A percentile compares a stretch with the other conserved stretches of the same genome.
phyloP scores from a whole-genome alignment of 1,140 invertebrate genomes.

The Seison nebaliae region DNA sequence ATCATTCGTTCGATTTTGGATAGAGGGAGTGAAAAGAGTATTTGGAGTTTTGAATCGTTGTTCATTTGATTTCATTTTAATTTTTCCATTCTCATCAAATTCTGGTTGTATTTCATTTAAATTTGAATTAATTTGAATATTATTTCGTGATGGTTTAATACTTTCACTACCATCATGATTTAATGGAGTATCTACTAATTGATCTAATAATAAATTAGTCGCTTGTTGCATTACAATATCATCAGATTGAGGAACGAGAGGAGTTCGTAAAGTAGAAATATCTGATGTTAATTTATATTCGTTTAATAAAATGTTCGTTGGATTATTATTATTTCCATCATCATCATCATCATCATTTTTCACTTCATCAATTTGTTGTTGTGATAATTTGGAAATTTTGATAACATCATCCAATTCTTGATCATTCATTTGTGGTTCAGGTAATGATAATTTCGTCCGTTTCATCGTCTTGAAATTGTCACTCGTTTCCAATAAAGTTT shows the following conservation, averaged over 20 bases:
- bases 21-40: slow-evolving; percentile 74
- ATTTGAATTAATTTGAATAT: neutral
- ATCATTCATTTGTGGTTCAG: slow-evolving; percentile 83
- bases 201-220: slow-evolving; percentile 87
- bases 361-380: slow-evolving; percentile 63
- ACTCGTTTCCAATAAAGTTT: slow-evolving; percentile 27
- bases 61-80: slow-evolving; percentile 44
- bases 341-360: too few species aligned
- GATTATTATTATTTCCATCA: slow-evolving; percentile 55
- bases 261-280: slow-evolving; percentile 41
- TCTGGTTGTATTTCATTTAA: too few species aligned
- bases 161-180: slow-evolving; percentile 69
- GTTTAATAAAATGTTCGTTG: neutral
- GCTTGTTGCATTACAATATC: slow-evolving; percentile 57
- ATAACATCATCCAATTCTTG: slow-evolving; percentile 50
- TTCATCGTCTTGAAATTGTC: slow-evolving; percentile 67
- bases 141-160: neutral
- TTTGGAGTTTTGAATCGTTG: slow-evolving; percentile 61
- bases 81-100: slow-evolving; percentile 63
- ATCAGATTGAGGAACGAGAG: slow-evolving; percentile 47
- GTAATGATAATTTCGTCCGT: slow-evolving; percentile 74
- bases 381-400: slow-evolving; percentile 74
- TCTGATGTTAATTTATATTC: slow-evolving; percentile 26
- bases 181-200: slow-evolving; percentile 80
- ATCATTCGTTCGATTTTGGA: slow-evolving; percentile 43